Evolutionary conservation across 1,140 invertebrate genomes (phyloP), one percentile per base, ranked within the genome.

Genomic region (Penaeus indicus): DNA sequence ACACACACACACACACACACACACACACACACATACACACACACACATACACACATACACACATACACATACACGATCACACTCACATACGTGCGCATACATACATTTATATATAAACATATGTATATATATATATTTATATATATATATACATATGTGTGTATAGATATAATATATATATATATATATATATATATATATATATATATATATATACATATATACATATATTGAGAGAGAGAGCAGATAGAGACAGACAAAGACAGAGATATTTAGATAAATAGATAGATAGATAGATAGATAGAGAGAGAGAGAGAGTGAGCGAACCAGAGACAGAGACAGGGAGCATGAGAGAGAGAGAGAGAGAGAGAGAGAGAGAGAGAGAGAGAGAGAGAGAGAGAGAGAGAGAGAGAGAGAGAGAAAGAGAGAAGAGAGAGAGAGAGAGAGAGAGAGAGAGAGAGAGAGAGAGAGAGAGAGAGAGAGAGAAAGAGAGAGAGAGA

Each of bases 221-320:
- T 67, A 67, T 67, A 67, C 27, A 67, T 67, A 67, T 67, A 67
- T 67, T n/a, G n/a, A n/a, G n/a, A n/a, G n/a, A n/a, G n/a, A n/a
- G n/a, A n/a, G n/a, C n/a, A n/a, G n/a, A n/a, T n/a, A n/a, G n/a
- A n/a, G n/a, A n/a, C n/a, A n/a, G n/a, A 67, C 27, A 67, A n/a
- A 67, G 22, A 67, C 27, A 67, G 22, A 67, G 22, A 67, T 67
- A 67, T 67, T n/a, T 67, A 67, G 22, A 67, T 67, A 67, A 11
- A 22, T 22, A 69, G 10, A 69, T 8, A 22, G n/a, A 69, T 8
- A 69, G n/a, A 69, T 8, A 22, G n/a, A 69, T 8, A 69, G n/a
- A 69, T 8, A 69, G n/a, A 69, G 11, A 22, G 25, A 25, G 25
- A 25, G 21, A 13, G 21, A 27, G 0, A 22, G 21, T 22, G 3